Evolutionary conservation across 2,113 vertebrate genomes (phyloP).

Genomic region (Tyto alba): DNA sequence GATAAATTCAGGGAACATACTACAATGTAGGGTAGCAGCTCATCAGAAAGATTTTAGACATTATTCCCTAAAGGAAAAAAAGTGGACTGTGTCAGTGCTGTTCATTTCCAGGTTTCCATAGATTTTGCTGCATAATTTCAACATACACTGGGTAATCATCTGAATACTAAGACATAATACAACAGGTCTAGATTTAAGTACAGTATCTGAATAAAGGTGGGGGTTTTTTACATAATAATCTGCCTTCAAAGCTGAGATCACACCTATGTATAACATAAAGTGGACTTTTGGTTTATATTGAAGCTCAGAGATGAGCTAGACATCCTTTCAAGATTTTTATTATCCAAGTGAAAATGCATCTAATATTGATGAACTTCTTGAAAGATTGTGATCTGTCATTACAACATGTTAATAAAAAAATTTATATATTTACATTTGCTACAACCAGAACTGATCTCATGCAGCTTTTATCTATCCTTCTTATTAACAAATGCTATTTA

Average conservation of each 20-base stretch:
- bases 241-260: background rate
- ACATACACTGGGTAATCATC: background rate
- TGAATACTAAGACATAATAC: background rate
- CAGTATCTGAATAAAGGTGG: background rate
- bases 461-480: background rate
- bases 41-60: background rate
- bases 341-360: background rate
- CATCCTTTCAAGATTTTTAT: background rate
- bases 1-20: background rate
- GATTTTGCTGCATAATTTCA: background rate
- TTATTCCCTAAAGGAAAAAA: background rate
- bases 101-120: background rate
- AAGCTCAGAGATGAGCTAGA: background rate
- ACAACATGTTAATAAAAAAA: background rate
- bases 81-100: background rate
- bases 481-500: background rate
- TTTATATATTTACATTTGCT: background rate
- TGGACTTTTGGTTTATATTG: background rate
- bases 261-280: background rate
- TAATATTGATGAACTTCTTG: background rate
- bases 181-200: background rate
- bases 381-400: background rate
- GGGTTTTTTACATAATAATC: background rate
- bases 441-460: background rate
- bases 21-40: background rate